These are phyloP conservation scores for Capromys pilorides DNA, from an alignment of 2,797 vertebrate species.

Conservation along the genomic window DNA sequence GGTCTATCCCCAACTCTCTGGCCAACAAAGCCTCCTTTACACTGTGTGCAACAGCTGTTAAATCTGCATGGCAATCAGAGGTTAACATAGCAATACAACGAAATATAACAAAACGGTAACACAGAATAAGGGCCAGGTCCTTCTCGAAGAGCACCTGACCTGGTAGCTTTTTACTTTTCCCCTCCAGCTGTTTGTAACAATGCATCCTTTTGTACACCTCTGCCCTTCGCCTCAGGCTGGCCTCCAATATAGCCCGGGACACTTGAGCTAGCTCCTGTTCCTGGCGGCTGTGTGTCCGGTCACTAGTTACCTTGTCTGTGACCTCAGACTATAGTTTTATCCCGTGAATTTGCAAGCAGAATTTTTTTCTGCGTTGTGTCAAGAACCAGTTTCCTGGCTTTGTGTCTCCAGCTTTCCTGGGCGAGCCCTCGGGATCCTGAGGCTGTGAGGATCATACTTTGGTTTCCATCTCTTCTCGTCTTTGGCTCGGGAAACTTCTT, in stretches of 20 bases:
- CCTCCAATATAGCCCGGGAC: too few relatives aligned
- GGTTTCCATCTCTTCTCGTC: too few relatives aligned
- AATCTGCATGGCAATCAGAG: not conserved
- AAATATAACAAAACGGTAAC: not conserved
- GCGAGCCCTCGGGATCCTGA: too few relatives aligned
- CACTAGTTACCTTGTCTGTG: not conserved
- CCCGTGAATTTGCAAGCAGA: not conserved
- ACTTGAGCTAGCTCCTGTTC: not conserved
- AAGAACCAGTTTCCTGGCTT: not conserved
- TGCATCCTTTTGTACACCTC: not conserved
- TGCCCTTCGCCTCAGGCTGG: not conserved
- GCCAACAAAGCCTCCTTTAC: not conserved
- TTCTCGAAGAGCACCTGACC: not conserved
- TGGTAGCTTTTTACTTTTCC: not conserved
- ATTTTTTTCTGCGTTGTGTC: not conserved
- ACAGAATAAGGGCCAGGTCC: not conserved
- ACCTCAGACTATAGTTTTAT: not conserved
- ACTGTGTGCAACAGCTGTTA: not conserved
- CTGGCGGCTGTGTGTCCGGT: not conserved
- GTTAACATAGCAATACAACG: not conserved
- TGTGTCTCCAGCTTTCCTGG: too few relatives aligned
- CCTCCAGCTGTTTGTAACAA: not conserved
- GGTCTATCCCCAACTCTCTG: not conserved
- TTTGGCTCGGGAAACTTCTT: too few relatives aligned
- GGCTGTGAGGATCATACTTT: too few relatives aligned